Evolutionary conservation across 2,113 vertebrate species (phyloP).

Genomic region (Prunella himalayana): DNA sequence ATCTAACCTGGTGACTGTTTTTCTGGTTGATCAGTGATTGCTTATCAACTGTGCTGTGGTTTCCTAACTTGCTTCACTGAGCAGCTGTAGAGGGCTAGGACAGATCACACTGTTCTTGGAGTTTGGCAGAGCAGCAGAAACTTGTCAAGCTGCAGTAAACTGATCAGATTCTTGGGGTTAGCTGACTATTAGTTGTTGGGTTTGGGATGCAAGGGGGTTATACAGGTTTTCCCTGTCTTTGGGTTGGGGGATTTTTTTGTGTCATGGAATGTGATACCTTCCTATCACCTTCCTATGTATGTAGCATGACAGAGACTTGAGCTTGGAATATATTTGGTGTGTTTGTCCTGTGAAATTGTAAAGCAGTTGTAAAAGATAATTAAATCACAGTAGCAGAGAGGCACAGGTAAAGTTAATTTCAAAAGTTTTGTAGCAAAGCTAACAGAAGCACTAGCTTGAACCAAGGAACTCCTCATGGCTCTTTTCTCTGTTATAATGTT

Average conservation of each 20-base stretch:
- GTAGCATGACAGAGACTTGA: fast-evolving
- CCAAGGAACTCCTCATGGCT: background rate
- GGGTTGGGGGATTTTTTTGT: background rate
- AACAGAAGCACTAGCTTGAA: background rate
- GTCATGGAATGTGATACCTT: background rate
- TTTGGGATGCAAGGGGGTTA: background rate
- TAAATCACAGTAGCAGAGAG: background rate
- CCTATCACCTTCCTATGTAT: background rate
- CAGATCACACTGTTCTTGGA: background rate
- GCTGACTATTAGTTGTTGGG: background rate
- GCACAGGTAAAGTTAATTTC: background rate
- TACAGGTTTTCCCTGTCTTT: background rate
- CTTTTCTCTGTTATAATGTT: background rate
- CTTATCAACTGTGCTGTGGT: background rate
- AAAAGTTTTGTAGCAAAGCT: background rate
- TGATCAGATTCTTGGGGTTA: background rate
- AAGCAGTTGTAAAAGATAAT: background rate
- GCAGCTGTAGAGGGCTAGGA: background rate
- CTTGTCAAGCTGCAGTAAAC: background rate
- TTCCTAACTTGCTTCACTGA: background rate
- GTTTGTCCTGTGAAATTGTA: background rate
- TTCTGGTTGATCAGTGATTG: background rate
- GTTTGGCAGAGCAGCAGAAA: background rate
- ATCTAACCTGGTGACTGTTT: background rate
- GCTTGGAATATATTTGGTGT: background rate